Base-by-base conservation (phyloP, 2,888 invertebrate species). In the Drosophila histrio region DNA sequence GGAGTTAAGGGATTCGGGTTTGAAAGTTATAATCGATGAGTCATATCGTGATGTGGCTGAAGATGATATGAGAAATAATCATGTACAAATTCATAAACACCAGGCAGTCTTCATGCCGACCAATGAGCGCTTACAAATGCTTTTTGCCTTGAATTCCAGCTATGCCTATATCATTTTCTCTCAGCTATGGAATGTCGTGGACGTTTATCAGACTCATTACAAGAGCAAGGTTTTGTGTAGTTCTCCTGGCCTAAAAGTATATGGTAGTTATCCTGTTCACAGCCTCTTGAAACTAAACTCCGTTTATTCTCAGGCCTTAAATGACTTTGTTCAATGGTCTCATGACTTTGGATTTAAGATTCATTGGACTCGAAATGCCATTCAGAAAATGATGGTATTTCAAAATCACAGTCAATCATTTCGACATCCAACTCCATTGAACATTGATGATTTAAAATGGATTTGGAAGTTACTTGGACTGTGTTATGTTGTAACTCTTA, bases 1-100 rank as follows among this genome's bases (percentile, higher is more conserved):
- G 7, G 47, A 77, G 5, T 15, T 77, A 3, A 17, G 17, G 6
- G 30, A 28, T 0, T 77, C 70, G 13, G 53, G 62, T 0, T 4
- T 71, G 0, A 17, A 34, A 2, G 19, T 75, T 1, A 3, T 46
- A 1, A 19, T 63, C 5, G 47, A 41, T n/a, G 11, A 15, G 2
- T 9, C 9, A 5, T 9, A 17, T 9, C 26, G 13, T 6, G 26
- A 26, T 38, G 2, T 1, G 1, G 6, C 13, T 0, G 19, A 13
- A 13, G 6, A 21, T 5, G 4, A 21, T 32, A 47, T 47, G 0
- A 21, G 13, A 21, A 7, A 21, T 1, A 21, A 32, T 1, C 2
- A 4, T 3, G 2, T n/a, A 13, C 3, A 8, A 2, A 19, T 47
- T 1, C 9, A 22, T n/a, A 2, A 9, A 1, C 3, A 32, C 3